Conservation (phyloP, 2,113 vertebrate genomes). For the Isichthys henryi region DNA sequence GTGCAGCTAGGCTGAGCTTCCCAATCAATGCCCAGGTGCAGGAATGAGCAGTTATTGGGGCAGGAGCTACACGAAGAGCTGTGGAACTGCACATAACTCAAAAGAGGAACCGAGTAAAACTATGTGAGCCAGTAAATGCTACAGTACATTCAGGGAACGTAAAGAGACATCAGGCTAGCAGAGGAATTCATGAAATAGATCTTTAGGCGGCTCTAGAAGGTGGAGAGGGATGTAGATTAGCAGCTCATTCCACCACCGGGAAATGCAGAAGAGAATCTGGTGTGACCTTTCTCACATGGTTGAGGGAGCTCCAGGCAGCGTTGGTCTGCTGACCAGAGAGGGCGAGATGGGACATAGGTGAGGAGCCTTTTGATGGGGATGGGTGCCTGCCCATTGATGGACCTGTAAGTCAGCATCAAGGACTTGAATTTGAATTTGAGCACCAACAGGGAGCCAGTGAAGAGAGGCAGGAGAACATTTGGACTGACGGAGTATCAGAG, state of each 20-base stretch:
- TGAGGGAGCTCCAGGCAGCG: neutral
- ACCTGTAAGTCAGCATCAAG: neutral
- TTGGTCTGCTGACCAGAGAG: neutral
- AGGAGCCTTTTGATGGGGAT: neutral
- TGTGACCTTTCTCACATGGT: neutral
- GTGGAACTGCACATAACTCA: neutral
- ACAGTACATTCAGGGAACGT: neutral
- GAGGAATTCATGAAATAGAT: neutral
- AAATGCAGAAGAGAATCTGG: neutral
- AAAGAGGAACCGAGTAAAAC: neutral
- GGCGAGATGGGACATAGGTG: neutral
- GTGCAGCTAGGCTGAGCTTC: neutral
- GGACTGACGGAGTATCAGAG: neutral
- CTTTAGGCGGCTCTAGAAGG: neutral
- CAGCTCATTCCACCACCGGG: neutral
- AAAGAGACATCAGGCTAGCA: neutral
- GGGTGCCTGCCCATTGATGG: neutral
- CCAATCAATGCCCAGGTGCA: neutral
- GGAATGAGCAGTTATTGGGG: neutral
- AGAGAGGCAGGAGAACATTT: neutral
- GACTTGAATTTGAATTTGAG: neutral
- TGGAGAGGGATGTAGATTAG: neutral
- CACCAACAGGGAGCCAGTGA: neutral
- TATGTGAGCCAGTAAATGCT: neutral
- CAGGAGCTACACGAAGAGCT: neutral